Percentiles rank a stretch among this genome's conserved stretches.
These are phyloP conservation scores for Melanotaenia nigrans DNA, from an alignment of 2,797 vertebrate genomes.

Conservation along the genomic window DNA sequence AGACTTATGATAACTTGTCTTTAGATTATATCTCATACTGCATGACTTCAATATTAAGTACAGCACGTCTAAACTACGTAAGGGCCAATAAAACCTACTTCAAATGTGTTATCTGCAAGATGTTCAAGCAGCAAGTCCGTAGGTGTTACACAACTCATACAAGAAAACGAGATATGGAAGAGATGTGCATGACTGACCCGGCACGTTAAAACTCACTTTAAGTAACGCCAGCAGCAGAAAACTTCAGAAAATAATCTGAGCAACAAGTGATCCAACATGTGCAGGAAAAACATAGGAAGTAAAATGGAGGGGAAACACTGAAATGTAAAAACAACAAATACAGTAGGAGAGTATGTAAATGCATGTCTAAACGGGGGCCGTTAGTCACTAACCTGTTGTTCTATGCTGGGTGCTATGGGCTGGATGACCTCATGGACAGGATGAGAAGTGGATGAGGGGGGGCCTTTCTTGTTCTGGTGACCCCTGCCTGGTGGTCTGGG, in stretches of 20 bases:
- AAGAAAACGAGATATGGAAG: conserved; percentile 4
- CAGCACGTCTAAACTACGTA: not conserved
- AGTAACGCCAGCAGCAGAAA: conserved; percentile 3
- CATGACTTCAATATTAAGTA: conserved; percentile 2
- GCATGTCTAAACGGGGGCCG: no score
- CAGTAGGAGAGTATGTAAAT: not conserved
- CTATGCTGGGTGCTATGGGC: conserved; percentile 85
- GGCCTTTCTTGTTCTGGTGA: conserved; percentile 92
- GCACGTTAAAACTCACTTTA: not conserved
- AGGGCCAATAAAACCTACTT: conserved; percentile 3
- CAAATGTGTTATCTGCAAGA: conserved; percentile 22
- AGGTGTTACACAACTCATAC: conserved; percentile 20
- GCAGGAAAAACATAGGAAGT: conserved; percentile 39
- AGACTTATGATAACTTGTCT: not conserved
- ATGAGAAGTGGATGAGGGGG: conserved; percentile 71
- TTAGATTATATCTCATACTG: conserved; percentile 17
- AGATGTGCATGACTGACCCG: not conserved
- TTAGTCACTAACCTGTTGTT: conserved; percentile 87
- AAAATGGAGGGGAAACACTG: not conserved
- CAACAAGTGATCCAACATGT: not conserved
- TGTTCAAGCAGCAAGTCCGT: conserved; percentile 2
- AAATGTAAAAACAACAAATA: not conserved
- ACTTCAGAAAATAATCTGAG: not conserved
- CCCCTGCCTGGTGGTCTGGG: conserved; percentile 91
- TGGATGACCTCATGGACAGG: conserved; percentile 91